Evolutionary conservation across 2,113 vertebrate genomes (phyloP).

Genomic region (Mystacornis crossleyi): DNA sequence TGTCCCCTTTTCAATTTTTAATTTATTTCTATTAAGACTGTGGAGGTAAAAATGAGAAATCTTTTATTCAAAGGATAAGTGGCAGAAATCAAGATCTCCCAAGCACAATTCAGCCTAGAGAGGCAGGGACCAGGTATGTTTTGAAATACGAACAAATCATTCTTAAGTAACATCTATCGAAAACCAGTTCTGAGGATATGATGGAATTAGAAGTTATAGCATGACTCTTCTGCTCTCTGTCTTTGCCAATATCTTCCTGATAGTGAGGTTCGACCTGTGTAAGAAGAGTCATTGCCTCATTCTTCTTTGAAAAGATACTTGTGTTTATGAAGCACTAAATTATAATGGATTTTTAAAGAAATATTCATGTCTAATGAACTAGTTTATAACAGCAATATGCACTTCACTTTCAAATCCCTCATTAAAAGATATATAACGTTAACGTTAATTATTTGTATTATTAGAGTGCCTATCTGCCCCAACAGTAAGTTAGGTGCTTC

Average conservation of each 20-base stretch:
- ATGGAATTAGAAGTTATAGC: not conserved
- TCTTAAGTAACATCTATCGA: not conserved
- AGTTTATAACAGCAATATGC: not conserved
- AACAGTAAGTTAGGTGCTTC: not conserved
- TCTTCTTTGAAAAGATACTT: not conserved
- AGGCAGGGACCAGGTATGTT: not conserved
- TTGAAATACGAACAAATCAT: not conserved
- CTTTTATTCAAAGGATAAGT: not conserved
- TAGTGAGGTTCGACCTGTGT: not conserved
- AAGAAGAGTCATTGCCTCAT: not conserved
- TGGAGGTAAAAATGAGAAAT: not conserved
- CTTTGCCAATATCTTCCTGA: not conserved
- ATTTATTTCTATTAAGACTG: slow-evolving; percentile 2
- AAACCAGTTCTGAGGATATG: not conserved
- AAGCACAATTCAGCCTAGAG: not conserved
- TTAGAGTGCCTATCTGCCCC: not conserved
- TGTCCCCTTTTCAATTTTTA: slow-evolving; percentile 8
- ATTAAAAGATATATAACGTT: slow-evolving; percentile 5
- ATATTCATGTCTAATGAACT: not conserved
- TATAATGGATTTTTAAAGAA: not conserved
- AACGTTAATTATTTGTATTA: not conserved
- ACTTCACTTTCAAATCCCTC: not conserved
- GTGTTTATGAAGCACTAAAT: slow-evolving; percentile 4
- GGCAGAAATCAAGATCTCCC: not conserved
- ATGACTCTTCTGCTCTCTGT: not conserved